Conservation (phyloP, 2,888 invertebrate species). For the Leucoma salicis region DNA sequence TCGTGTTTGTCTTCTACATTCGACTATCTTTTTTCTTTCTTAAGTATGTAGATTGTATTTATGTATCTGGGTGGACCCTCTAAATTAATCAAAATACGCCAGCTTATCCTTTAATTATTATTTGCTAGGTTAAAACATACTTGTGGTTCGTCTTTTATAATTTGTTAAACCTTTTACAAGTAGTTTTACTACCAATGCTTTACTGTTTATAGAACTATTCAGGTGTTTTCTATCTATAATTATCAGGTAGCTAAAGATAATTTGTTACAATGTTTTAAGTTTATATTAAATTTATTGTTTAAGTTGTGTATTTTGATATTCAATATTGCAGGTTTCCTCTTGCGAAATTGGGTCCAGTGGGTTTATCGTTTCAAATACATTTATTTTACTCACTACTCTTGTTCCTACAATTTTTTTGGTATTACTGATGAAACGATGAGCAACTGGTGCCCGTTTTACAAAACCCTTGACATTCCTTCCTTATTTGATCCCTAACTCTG, state of each 20-base stretch:
- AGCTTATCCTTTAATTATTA: constrained; percentile 35
- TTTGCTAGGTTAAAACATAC: constrained; percentile 24
- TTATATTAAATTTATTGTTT: constrained; percentile 23
- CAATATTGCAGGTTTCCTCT: constrained; percentile 30
- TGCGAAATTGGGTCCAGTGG: constrained; percentile 11
- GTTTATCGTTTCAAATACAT: constrained; percentile 13
- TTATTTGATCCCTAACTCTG: constrained; percentile 51
- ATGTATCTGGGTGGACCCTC: constrained; percentile 48
- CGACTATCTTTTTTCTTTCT: constrained; percentile 49
- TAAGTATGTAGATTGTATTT: constrained; percentile 54
- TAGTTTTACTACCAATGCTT: constrained; percentile 39
- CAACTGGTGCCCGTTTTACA: constrained; percentile 26
- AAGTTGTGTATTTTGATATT: constrained; percentile 24
- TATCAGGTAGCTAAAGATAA: constrained; percentile 24
- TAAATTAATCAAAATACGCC: constrained; percentile 38
- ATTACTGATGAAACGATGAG: constrained; percentile 19
- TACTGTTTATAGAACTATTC: constrained; percentile 19
- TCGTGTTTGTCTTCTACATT: constrained; percentile 33
- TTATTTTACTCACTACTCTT: too few relatives aligned
- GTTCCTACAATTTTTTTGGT: neutral
- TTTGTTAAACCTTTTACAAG: constrained; percentile 18
- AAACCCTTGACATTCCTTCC: constrained; percentile 35
- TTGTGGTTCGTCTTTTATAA: constrained; percentile 21
- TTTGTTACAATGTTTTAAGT: constrained; percentile 18
- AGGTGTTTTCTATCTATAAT: too few relatives aligned